Evolutionary conservation across 2,113 vertebrate species (phyloP).

Genomic region (Etheostoma spectabile): DNA sequence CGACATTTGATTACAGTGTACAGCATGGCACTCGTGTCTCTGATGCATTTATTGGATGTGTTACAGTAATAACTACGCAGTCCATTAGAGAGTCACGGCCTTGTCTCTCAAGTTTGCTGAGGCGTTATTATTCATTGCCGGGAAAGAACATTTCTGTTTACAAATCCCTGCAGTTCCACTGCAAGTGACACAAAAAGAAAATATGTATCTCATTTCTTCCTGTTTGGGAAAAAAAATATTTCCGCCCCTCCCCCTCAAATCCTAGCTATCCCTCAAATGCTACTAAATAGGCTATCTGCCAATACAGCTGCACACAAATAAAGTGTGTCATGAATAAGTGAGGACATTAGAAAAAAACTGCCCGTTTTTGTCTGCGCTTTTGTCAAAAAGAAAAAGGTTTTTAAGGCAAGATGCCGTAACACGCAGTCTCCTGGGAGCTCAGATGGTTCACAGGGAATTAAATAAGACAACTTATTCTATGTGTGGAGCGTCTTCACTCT

Average conservation of each 20-base stretch:
- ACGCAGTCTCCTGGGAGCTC: slow-evolving; percentile 24
- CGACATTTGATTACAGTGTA: slow-evolving; percentile 45
- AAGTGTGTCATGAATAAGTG: slow-evolving; percentile 22
- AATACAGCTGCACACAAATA: slow-evolving; percentile 10
- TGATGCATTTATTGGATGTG: slow-evolving; percentile 45
- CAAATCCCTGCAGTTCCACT: not conserved
- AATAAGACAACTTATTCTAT: slow-evolving; percentile 34
- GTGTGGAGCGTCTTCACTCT: slow-evolving; percentile 16
- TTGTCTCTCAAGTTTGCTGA: slow-evolving; percentile 50
- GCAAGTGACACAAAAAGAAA: not conserved
- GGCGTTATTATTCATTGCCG: slow-evolving; percentile 19
- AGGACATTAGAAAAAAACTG: slow-evolving; percentile 36
- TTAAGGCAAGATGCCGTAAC: slow-evolving; percentile 15
- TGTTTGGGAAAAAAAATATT: not conserved
- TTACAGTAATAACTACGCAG: slow-evolving; percentile 51
- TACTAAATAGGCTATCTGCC: slow-evolving; percentile 11
- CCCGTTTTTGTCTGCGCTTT: slow-evolving; percentile 18
- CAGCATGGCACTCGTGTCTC: slow-evolving; percentile 2
- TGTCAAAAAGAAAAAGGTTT: not conserved
- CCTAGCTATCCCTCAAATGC: slow-evolving; percentile 4
- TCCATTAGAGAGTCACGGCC: slow-evolving; percentile 52
- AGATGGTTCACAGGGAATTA: slow-evolving; percentile 22
- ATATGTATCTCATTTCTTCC: not conserved
- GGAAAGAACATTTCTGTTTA: slow-evolving; percentile 12
- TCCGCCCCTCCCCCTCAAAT: too few relatives aligned